These are phyloP conservation scores for Leptinotarsa defecta DNA, from an alignment of 1,140 invertebrate genomes.

Conservation along the genomic window DNA sequence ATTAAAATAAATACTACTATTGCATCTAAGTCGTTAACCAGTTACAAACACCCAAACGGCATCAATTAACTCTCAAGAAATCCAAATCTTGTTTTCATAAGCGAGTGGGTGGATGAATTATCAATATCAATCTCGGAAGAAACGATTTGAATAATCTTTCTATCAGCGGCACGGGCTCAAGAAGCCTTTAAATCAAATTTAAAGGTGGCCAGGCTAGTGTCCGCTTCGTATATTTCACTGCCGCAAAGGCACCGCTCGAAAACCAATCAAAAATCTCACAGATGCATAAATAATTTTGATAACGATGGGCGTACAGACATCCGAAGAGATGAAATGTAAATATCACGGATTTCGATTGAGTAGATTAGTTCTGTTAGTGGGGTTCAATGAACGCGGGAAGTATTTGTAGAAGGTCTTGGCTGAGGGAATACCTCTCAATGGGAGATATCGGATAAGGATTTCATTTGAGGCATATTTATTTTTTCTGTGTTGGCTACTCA, in stretches of 20 bases:
- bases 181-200: background rate
- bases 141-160: background rate
- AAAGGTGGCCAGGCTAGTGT: background rate
- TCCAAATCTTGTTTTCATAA: slow-evolving; percentile 3
- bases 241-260: background rate
- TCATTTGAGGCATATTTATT: too few species aligned
- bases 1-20: too few species aligned
- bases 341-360: slow-evolving; percentile 2
- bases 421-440: too few species aligned
- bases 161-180: background rate
- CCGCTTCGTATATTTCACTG: background rate
- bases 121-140: slow-evolving; percentile 3
- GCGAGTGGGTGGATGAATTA: background rate
- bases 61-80: background rate
- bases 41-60: background rate
- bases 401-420: too few species aligned
- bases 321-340: slow-evolving; percentile 5
- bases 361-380: background rate
- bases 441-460: too few species aligned
- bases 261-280: slow-evolving; percentile 3
- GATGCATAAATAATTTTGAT: background rate
- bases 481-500: too few species aligned
- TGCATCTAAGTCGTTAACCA: too few species aligned
- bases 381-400: background rate
- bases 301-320: slow-evolving; percentile 1